Base-by-base conservation (phyloP, 2,888 invertebrate genomes). In the Brachyopa scutellaris region DNA sequence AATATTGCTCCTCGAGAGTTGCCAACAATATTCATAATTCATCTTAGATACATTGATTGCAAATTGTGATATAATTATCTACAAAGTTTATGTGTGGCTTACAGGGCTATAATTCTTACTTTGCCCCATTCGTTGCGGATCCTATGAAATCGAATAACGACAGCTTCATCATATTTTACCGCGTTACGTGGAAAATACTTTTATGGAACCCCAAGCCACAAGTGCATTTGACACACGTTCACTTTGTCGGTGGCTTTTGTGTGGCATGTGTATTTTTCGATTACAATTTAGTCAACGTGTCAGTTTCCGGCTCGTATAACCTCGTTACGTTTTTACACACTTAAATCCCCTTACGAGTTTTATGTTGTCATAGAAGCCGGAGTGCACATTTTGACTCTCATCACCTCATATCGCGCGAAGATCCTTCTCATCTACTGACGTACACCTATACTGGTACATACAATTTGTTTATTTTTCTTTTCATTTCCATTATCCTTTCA, bases 401-500 rank as follows among this genome's bases (percentile, higher is more conserved):
- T 21, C 47, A 55, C 2, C 38, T 47, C 31, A 40, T 29, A 26
- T 47, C 29, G 26, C 26, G 6, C 26, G 3, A 3, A 26, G 4
- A 26, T 3, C 26, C 3, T 26, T 26, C 26, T 26, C 26, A 6
- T n/a, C 26, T 26, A 26, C 26, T 26, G 26, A 6, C 26, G 31
- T 26, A 9, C 47, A 38, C 3, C 13, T n/a, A 1, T 2, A 9
- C 38, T 1, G 6, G 19, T 1, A 21, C 11, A 8, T 13, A 40
- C 21, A 38, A n/a, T 31, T 31, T 40, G 5, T n/a, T 26, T 36
- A 21, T 7, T 70, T 8, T 61, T 38, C 26, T 19, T 70, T 29
- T 53, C 13, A 15, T 66, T 33, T 33, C 42, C 19, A 36, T 69
- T 82, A 77, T 82, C 77, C 66, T 70, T 82, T 66, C 70, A 85